These are phyloP conservation scores for Parnassius mnemosyne DNA, from an alignment of 2,888 invertebrate genomes.

Conservation along the genomic window DNA sequence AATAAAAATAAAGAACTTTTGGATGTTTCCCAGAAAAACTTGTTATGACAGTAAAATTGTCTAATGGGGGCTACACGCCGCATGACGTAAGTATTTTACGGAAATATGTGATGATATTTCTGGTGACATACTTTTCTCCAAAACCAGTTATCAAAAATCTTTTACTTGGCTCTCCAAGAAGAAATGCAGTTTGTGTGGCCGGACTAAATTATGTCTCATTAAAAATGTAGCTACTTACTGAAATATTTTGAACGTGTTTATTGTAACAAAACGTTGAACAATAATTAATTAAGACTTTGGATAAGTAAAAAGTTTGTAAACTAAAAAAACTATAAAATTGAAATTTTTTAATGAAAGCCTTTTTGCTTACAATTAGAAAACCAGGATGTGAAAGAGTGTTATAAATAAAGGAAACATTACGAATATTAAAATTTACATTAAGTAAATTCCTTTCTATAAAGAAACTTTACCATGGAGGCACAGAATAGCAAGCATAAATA, in stretches of 20 bases:
- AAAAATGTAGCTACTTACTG: slow-evolving; percentile 21
- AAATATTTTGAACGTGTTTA: slow-evolving; percentile 18
- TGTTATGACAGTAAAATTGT: slow-evolving; percentile 10
- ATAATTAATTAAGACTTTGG: slow-evolving; percentile 3
- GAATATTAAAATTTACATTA: no score
- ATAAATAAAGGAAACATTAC: no score
- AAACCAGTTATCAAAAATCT: slow-evolving; percentile 24
- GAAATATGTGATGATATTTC: slow-evolving; percentile 23
- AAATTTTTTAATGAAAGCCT: no score
- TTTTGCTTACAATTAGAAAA: no score
- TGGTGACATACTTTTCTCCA: slow-evolving; percentile 23
- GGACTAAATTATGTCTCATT: slow-evolving; percentile 24
- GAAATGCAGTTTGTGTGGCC: slow-evolving; percentile 24
- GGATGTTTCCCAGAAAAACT: background rate
- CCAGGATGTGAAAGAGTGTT: no score
- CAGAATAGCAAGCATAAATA: no score
- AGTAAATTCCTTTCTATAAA: no score
- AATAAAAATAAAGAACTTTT: background rate
- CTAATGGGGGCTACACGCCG: slow-evolving; percentile 8
- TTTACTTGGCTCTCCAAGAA: slow-evolving; percentile 11
- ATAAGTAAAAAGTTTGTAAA: background rate
- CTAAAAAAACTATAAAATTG: no score
- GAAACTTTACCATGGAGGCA: no score
- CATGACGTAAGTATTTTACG: slow-evolving; percentile 20
- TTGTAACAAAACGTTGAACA: slow-evolving; percentile 5